phyloP scores from a whole-genome alignment of 23 tunicate genomes.

The Ciona savignyi region DNA sequence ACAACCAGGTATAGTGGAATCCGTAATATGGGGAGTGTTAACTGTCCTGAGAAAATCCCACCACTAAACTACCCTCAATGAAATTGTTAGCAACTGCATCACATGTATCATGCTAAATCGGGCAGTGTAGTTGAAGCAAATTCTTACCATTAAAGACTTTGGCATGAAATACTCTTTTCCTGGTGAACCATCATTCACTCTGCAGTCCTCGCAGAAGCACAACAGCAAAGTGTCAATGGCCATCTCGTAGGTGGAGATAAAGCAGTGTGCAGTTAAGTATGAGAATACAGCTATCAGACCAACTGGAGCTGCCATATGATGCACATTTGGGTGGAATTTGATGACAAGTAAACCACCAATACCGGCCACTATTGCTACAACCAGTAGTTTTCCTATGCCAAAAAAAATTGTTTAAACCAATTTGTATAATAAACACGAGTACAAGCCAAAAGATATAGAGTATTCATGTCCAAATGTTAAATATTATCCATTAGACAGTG shows the following conservation, averaged over 20 bases:
- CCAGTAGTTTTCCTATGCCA: slow-evolving; percentile 65
- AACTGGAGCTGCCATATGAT: slow-evolving; percentile 53
- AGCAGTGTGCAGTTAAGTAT: slow-evolving; percentile 86
- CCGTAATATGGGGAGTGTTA: no score
- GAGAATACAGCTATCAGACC: slow-evolving; percentile 66
- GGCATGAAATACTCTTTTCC: slow-evolving; percentile 89
- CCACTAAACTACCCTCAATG: no score
- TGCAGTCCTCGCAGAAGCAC: slow-evolving; percentile 88
- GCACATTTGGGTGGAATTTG: slow-evolving; percentile 45
- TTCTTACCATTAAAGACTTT: slow-evolving; percentile 81
- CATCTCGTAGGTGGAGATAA: slow-evolving; percentile 81
- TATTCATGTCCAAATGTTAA: no score
- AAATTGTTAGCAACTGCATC: no score
- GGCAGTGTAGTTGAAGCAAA: no score
- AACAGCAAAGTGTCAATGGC: slow-evolving; percentile 73
- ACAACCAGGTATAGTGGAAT: no score
- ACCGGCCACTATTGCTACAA: slow-evolving; percentile 71
- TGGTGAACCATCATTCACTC: slow-evolving; percentile 83
- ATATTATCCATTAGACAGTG: no score
- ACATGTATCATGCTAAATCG: no score
- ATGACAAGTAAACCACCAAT: slow-evolving; percentile 64
- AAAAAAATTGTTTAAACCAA: not conserved
- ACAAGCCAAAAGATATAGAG: no score
- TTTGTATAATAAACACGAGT: no score
- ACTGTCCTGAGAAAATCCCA: no score